phyloP scores from a whole-genome alignment of 1,140 invertebrate genomes.

The Microplitis demolitor region DNA sequence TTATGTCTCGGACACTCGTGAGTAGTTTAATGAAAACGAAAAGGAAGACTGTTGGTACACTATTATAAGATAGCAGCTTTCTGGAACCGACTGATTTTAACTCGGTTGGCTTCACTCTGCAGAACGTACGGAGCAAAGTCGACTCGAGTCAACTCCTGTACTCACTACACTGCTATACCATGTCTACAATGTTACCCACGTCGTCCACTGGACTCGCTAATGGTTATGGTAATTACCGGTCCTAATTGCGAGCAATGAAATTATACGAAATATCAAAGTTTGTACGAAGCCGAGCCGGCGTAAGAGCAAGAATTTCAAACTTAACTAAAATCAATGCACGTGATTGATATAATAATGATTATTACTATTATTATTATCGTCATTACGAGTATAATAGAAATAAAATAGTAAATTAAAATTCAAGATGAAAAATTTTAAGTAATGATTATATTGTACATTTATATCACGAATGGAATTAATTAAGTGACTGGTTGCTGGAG shows the following conservation, averaged over 20 bases:
- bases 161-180: neutral
- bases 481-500: neutral
- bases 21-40: slow-evolving; percentile 12
- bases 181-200: neutral
- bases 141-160: too few species aligned
- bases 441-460: neutral
- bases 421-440: too few species aligned
- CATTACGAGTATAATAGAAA: neutral
- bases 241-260: slow-evolving; percentile 61
- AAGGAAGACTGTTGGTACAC: neutral
- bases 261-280: slow-evolving; percentile 61
- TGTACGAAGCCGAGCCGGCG: slow-evolving; percentile 26
- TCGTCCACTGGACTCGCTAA: slow-evolving; percentile 45
- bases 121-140: too few species aligned
- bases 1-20: slow-evolving; percentile 46
- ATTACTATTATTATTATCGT: neutral
- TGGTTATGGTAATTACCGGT: slow-evolving; percentile 61
- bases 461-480: neutral
- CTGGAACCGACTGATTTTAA: neutral
- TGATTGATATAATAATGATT: neutral
- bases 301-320: neutral
- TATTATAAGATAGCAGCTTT: neutral
- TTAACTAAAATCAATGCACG: neutral
- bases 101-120: neutral
- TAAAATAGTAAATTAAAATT: neutral